Evolutionary conservation across 1,140 invertebrate genomes (phyloP), one percentile per base, ranked within the genome.

Genomic region (Trinorchestia longiramus): DNA sequence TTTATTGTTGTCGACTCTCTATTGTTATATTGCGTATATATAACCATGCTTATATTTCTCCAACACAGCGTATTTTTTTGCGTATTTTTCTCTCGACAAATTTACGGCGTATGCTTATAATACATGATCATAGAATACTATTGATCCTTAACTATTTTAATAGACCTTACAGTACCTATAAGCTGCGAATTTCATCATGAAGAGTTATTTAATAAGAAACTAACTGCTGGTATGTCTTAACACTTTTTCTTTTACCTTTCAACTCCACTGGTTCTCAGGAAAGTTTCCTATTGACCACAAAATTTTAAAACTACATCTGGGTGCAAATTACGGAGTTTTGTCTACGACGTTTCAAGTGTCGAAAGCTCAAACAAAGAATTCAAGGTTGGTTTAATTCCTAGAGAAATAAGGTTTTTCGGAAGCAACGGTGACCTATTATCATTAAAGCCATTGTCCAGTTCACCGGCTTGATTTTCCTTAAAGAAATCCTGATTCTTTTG

Each of bases 371-470:
- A 77, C 62, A 77, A 77, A 77, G 28, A 15, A 15, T 77, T 77
- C 62, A 77, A 77, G 62, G 62, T 77, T 36, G 36, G 43, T 45
- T 94, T 94, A 94, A 94, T 94, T 47, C 92, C 40, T 40, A 0
- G 36, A 28, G 44, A 47, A 45, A 94, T 42, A n/a, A 47, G 43
- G 44, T 40, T 47, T 47, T 94, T n/a, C 6, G 6, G 36, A 45
- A 45, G 92, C 43, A 44, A 40, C 44, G 43, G 43, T 45, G 92
- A 94, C 43, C 92, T 94, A 94, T 94, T 94, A 94, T 47, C 92
- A 94, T 94, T 94, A 94, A 45, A 45, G 92, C 92, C 43, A 94
- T 94, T 94, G 92, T 94, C 92, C 92, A 47, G 92, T 43, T 42
- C 92, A 11, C 44, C 36, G 19, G 11, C 15, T 43, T 40, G 92